A percentile compares a stretch with the other conserved stretches of the same genome.
These are phyloP conservation scores for Sphecodes monilicornis DNA, from an alignment of 2,888 invertebrate genomes.

Conservation along the genomic window DNA sequence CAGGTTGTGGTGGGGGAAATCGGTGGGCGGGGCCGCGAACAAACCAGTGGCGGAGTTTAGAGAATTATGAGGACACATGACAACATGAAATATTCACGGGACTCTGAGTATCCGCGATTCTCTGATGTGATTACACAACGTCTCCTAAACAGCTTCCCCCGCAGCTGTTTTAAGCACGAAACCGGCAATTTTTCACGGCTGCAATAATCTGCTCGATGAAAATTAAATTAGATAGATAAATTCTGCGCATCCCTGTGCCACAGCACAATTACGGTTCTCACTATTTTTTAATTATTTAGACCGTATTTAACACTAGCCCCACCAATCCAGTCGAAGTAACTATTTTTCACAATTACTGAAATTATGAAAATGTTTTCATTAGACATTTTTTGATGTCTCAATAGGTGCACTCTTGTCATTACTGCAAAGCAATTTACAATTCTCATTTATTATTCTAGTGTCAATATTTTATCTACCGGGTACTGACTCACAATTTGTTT, in stretches of 20 bases:
- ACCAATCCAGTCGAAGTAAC: not conserved
- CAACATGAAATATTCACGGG: conserved; percentile 66
- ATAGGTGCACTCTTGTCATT: no score
- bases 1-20: conserved; percentile 51
- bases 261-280: not conserved
- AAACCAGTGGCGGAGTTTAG: conserved; percentile 43
- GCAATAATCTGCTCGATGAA: not conserved
- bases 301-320: no score
- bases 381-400: no score
- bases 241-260: not conserved
- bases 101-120: conserved; percentile 51
- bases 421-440: no score
- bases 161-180: no score
- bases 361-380: not conserved
- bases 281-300: not conserved
- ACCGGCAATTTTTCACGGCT: not conserved
- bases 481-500: not conserved
- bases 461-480: not conserved
- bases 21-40: conserved; percentile 16
- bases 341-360: not conserved
- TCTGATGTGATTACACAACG: conserved; percentile 31
- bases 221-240: no score
- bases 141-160: not conserved
- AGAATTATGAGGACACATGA: conserved; percentile 73
- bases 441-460: no score